These are phyloP conservation scores for Limnephilus rhombicus DNA, from an alignment of 2,888 invertebrate species.

Conservation along the genomic window DNA sequence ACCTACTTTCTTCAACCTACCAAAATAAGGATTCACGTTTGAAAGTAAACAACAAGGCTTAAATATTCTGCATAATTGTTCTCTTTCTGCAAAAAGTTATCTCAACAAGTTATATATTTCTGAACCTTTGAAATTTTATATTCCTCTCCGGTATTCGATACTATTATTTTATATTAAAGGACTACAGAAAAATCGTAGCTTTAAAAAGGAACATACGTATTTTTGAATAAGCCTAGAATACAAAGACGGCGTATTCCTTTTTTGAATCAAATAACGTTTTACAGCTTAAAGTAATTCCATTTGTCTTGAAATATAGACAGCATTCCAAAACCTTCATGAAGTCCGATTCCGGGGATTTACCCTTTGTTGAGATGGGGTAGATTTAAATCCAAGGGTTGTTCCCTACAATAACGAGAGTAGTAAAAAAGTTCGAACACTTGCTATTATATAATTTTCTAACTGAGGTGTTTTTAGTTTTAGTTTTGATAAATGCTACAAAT, in stretches of 20 bases:
- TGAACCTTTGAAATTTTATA: background rate
- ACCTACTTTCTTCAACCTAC: no score
- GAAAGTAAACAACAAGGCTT: no score
- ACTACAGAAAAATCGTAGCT: background rate
- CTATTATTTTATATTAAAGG: background rate
- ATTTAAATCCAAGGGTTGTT: background rate
- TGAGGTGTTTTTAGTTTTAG: no score
- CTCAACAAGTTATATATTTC: background rate
- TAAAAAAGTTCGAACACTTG: no score
- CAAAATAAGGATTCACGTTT: no score
- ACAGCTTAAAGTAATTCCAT: background rate
- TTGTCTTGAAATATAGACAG: background rate
- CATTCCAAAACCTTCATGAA: background rate
- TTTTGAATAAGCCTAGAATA: background rate
- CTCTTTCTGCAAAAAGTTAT: no score
- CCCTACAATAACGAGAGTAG: background rate
- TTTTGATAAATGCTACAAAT: no score
- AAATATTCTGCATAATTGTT: no score
- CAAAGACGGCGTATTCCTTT: background rate
- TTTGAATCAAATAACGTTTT: background rate
- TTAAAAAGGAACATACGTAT: background rate
- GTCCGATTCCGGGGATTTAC: background rate
- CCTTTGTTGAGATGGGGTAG: background rate
- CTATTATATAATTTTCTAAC: no score
- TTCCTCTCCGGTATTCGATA: no score